These are phyloP conservation scores for Lophotriccus pileatus DNA, from an alignment of 2,797 vertebrate genomes.

Conservation along the genomic window DNA sequence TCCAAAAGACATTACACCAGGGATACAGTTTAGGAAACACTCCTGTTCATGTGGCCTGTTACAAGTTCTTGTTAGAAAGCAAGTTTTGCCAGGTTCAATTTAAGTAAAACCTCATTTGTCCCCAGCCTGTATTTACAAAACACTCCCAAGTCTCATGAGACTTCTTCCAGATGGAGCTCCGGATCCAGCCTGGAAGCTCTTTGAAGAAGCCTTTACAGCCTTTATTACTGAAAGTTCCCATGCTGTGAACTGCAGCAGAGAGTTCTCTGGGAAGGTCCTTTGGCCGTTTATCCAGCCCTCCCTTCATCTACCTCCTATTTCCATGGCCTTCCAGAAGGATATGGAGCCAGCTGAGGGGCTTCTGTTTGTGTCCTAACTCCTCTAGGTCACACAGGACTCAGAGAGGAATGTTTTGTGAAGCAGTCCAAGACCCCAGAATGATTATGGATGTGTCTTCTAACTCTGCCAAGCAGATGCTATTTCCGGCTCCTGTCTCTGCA, in stretches of 20 bases:
- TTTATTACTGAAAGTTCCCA: neutral
- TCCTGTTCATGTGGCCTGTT: neutral
- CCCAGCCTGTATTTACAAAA: slow-evolving; percentile 50
- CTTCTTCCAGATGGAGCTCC: slow-evolving; percentile 40
- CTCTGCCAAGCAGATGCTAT: neutral
- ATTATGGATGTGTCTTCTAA: neutral
- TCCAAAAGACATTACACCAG: neutral
- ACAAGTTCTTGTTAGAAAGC: neutral
- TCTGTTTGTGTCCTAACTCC: neutral
- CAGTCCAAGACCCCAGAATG: neutral
- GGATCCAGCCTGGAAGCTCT: neutral
- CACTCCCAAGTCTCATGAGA: slow-evolving; percentile 11
- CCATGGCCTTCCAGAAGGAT: neutral
- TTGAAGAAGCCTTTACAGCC: slow-evolving; percentile 40
- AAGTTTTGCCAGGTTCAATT: slow-evolving; percentile 13
- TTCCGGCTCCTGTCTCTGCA: slow-evolving; percentile 14
- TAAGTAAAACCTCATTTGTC: slow-evolving; percentile 20
- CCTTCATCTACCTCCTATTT: neutral
- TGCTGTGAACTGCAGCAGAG: neutral
- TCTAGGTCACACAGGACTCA: neutral
- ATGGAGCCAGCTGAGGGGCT: neutral
- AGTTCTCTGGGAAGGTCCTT: neutral
- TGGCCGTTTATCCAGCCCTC: neutral
- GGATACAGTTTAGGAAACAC: neutral
- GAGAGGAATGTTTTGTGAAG: neutral